Evolutionary conservation across 1,140 invertebrate species (phyloP).

Genomic region (Cotesia glomerata): DNA sequence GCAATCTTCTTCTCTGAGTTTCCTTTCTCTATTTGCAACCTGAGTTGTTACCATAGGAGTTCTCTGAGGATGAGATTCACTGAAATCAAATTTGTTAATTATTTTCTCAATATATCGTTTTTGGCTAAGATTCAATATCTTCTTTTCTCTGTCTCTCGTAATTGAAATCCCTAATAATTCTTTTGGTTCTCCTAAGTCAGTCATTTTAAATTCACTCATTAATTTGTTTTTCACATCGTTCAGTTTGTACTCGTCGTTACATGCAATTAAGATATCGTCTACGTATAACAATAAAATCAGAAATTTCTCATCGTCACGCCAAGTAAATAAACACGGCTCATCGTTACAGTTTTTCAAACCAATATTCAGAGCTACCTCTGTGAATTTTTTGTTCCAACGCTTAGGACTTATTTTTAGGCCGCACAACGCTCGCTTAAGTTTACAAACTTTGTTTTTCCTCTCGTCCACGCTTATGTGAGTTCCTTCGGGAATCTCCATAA

Average conservation of each 20-base stretch:
- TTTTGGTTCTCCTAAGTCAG: slow-evolving; percentile 18
- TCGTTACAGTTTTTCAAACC: slow-evolving; percentile 34
- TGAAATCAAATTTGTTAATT: slow-evolving; percentile 21
- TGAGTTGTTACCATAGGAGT: slow-evolving; percentile 30
- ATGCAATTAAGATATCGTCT: slow-evolving; percentile 25
- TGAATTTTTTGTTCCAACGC: slow-evolving; percentile 42
- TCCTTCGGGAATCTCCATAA: slow-evolving; percentile 53
- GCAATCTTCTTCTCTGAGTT: slow-evolving; percentile 5
- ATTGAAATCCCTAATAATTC: slow-evolving; percentile 23
- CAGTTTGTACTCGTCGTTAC: slow-evolving; percentile 12
- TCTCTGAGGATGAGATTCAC: slow-evolving; percentile 12
- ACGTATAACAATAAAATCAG: slow-evolving; percentile 25
- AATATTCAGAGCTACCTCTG: slow-evolving; percentile 27
- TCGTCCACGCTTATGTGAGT: neutral
- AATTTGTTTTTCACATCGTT: slow-evolving; percentile 16
- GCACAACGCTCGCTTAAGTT: slow-evolving; percentile 45
- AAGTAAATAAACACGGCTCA: slow-evolving; percentile 49
- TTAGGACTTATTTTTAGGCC: slow-evolving; percentile 45
- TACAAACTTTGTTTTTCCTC: slow-evolving; percentile 29
- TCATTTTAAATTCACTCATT: slow-evolving; percentile 27
- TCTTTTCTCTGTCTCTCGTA: slow-evolving; percentile 17
- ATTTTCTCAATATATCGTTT: slow-evolving; percentile 24
- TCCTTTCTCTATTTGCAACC: slow-evolving; percentile 19
- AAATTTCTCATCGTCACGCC: slow-evolving; percentile 24
- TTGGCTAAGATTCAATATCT: slow-evolving; percentile 15